Evolutionary conservation across 2,888 invertebrate species (phyloP).

Genomic region (Nowickia ferox): DNA sequence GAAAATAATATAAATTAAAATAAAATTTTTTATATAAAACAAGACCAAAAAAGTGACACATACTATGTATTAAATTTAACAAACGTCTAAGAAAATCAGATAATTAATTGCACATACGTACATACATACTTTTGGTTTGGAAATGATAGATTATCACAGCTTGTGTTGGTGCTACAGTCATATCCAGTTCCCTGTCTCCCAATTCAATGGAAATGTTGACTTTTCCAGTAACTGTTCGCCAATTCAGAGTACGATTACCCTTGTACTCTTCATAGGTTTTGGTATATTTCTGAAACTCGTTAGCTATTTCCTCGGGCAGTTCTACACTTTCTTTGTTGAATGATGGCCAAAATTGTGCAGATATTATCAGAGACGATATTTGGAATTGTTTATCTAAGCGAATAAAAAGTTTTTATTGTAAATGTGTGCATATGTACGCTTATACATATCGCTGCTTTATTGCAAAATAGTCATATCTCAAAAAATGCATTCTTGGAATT

Average conservation of each 20-base stretch:
- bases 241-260: conserved; percentile 95
- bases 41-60: too few species aligned
- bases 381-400: conserved; percentile 85
- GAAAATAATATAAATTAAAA: too few species aligned
- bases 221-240: conserved; percentile 96
- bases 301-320: conserved; percentile 90
- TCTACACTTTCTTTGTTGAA: conserved; percentile 97
- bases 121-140: conserved; percentile 89
- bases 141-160: conserved; percentile 97
- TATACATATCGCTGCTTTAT: too few species aligned
- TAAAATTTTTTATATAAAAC: neutral
- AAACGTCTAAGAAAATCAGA: neutral
- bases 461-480: too few species aligned
- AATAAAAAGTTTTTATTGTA: neutral
- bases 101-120: neutral
- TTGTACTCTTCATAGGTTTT: conserved; percentile 95
- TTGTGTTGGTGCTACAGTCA: conserved; percentile 95
- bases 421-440: too few species aligned
- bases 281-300: conserved; percentile 93
- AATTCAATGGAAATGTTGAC: conserved; percentile 96
- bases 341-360: conserved; percentile 99
- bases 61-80: neutral
- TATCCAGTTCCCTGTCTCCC: conserved; percentile 89
- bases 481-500: too few species aligned
- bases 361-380: conserved; percentile 94